Evolutionary conservation across 2,113 vertebrate genomes (phyloP).

Genomic region (Suncus etruscus): DNA sequence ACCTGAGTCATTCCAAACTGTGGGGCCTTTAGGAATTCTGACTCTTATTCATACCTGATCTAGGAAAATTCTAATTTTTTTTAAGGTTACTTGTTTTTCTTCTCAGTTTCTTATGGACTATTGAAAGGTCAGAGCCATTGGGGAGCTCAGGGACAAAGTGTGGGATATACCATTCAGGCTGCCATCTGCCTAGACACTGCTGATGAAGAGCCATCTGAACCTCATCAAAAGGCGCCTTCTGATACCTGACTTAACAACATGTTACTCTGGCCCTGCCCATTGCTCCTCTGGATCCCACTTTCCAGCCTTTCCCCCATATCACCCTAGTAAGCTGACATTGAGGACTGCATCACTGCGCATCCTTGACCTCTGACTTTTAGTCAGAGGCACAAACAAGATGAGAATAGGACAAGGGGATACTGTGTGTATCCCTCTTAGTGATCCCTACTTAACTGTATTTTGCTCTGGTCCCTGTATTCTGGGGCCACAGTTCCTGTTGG

Average conservation of each 20-base stretch:
- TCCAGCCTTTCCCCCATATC: not conserved
- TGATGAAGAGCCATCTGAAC: not conserved
- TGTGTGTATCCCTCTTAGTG: not conserved
- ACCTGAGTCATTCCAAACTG: not conserved
- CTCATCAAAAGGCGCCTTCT: not conserved
- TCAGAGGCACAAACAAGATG: not conserved
- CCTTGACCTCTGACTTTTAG: slow-evolving; percentile 12
- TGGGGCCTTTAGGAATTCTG: not conserved
- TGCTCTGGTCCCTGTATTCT: not conserved
- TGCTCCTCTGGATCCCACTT: not conserved
- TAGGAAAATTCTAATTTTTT: too few relatives aligned
- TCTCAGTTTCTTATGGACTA: not conserved
- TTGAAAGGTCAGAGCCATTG: not conserved
- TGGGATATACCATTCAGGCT: not conserved
- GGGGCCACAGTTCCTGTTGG: not conserved
- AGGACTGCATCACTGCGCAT: not conserved
- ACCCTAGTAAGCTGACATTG: not conserved
- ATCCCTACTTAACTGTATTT: not conserved
- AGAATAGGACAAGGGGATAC: not conserved
- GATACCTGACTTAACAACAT: not conserved
- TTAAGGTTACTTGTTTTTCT: not conserved
- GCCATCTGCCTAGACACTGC: not conserved
- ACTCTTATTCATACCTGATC: not conserved
- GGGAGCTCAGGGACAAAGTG: not conserved
- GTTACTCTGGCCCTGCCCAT: too few relatives aligned